Evolutionary conservation across 2,113 vertebrate species (phyloP), one percentile per base, ranked within the genome.

Genomic region (Gambusia affinis): DNA sequence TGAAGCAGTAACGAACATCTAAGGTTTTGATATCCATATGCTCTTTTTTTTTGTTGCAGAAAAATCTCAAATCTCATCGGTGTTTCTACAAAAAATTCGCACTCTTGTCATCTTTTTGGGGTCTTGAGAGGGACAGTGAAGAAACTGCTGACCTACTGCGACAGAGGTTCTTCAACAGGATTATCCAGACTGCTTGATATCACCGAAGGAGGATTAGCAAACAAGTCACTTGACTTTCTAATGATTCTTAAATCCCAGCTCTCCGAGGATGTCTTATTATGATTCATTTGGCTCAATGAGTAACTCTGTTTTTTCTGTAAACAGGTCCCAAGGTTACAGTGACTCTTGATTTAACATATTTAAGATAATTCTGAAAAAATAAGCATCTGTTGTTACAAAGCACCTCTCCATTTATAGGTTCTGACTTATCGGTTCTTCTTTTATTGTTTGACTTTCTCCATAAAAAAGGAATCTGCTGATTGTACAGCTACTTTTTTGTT

Each of bases 201-300:
- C 60, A 72, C 76, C 77, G 47, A 82, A n/a, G 66, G 72, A 75
- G 81, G 72, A 83, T 88, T 82, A 85, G 42, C 67, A 17, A 12
- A 72, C 68, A 65, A 62, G 69, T 69, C 15, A 62, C 60, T 68
- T 19, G 69, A 76, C 74, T 75, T 77, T 64, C 70, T 78, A 78
- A 88, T 78, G 75, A 78, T 63, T 63, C 64, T 74, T 14, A 72
- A 76, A 83, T 85, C 70, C 30, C n/a, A 60, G 68, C 74, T 75
- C 60, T 60, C 67, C 3, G 39, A 71, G 31, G 8, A 33, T 12
- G 15, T 51, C 62, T 87, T 31, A 33, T 54, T 70, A 60, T 57
- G 28, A 81, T 57, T 22, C 44, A 44, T 74, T 71, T 79, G 66
- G 60, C 75, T 80, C 42, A 28, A 24, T 33, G 31, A 63, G 31